Conservation (phyloP, 1,140 invertebrate species). For the Lepidurus packardi region DNA sequence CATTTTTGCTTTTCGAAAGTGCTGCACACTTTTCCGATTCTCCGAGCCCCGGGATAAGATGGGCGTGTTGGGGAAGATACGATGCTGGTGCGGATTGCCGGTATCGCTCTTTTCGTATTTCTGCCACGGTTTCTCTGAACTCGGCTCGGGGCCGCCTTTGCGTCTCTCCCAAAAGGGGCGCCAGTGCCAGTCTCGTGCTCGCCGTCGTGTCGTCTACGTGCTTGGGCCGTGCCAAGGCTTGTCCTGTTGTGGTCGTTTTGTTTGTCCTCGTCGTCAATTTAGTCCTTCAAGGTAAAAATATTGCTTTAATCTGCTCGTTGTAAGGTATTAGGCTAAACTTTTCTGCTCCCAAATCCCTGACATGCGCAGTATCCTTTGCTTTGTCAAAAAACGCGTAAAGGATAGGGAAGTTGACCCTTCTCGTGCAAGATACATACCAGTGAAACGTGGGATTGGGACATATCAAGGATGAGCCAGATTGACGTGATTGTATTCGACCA, state of each 20-base stretch:
- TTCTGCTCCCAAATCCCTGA: too few relatives aligned
- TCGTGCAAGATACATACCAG: too few relatives aligned
- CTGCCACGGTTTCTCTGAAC: conserved; percentile 4
- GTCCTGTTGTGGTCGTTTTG: conserved; percentile 16
- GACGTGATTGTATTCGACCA: too few relatives aligned
- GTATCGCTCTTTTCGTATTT: not conserved
- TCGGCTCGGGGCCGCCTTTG: conserved; percentile 7
- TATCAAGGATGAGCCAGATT: too few relatives aligned
- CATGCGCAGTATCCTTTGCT: too few relatives aligned
- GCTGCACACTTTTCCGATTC: not conserved
- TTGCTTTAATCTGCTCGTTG: not conserved
- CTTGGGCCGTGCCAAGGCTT: conserved; percentile 11
- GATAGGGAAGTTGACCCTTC: too few relatives aligned
- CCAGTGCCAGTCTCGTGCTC: conserved; percentile 20
- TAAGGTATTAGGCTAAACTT: not conserved
- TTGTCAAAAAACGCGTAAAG: too few relatives aligned
- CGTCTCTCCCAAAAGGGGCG: not conserved
- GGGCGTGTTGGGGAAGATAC: not conserved
- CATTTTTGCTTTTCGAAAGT: too few relatives aligned
- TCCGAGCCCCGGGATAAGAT: not conserved
- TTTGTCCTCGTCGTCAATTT: conserved; percentile 5
- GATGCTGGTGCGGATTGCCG: not conserved
- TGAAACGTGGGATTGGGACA: too few relatives aligned
- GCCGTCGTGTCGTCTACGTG: conserved; percentile 20
- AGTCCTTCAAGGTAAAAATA: conserved; percentile 5